A percentile compares a stretch with the other conserved stretches of the same genome.
Conservation (phyloP, 2,797 vertebrate species). For the Melanotaenia nigrans region DNA sequence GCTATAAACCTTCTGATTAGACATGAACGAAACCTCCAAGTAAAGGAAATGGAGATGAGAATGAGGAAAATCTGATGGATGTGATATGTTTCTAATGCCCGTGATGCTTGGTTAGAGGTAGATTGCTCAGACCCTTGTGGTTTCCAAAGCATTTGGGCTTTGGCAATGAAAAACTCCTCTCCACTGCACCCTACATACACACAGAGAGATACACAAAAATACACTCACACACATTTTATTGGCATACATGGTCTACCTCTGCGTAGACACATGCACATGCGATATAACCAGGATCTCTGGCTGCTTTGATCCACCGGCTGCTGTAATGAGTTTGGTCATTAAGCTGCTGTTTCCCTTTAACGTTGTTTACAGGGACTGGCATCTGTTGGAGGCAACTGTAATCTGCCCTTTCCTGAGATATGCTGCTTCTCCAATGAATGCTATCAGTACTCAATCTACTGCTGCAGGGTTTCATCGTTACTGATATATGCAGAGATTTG, state of each 20-base stretch:
- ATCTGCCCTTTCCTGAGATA: constrained; percentile 59
- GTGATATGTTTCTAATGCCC: constrained; percentile 47
- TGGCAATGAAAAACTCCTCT: constrained; percentile 36
- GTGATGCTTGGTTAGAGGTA: constrained; percentile 59
- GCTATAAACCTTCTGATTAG: constrained; percentile 44
- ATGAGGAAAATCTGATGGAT: constrained; percentile 61
- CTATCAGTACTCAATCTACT: constrained; percentile 36
- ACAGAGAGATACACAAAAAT: constrained; percentile 3
- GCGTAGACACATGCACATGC: constrained; percentile 14
- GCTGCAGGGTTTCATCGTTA: constrained; percentile 32
- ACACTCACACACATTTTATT: constrained; percentile 5
- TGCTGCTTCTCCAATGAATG: constrained; percentile 22
- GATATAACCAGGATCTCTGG: constrained; percentile 47
- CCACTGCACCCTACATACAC: constrained; percentile 2
- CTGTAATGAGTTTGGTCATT: constrained; percentile 76
- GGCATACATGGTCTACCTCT: constrained; percentile 18
- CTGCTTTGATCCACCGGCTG: constrained; percentile 62
- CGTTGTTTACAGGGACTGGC: constrained; percentile 71
- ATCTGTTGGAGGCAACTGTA: constrained; percentile 63
- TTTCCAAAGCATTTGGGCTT: constrained; percentile 45
- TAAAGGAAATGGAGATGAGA: constrained; percentile 36
- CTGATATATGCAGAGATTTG: constrained; percentile 39
- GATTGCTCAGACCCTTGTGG: constrained; percentile 52
- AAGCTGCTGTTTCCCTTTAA: constrained; percentile 76
- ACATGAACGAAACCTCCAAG: constrained; percentile 35